Evolutionary conservation across 1,140 invertebrate genomes (phyloP), one percentile per base, ranked within the genome.

Genomic region (Camponotus pennsylvanicus): DNA sequence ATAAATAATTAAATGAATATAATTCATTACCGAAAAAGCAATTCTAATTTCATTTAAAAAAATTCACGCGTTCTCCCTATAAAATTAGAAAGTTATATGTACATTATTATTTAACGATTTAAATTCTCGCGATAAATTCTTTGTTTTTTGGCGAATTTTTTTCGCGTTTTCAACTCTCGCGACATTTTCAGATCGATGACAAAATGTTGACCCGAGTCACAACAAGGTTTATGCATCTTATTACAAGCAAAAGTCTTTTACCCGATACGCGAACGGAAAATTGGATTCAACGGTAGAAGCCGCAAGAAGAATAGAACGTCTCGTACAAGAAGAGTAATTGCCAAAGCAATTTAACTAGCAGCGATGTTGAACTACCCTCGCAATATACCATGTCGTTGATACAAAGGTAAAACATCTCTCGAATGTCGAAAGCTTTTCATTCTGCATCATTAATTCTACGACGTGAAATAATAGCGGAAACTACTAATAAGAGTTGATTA

Each of bases 261-360:
- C 27, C 69, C 21, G 69, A 73, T 73, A 73, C 55, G 52, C 49
- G 6, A n/a, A 71, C 42, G 40, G 79, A 83, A 75, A 83, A 75
- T 75, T 75, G 55, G 40, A 83, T 83, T 40, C 40, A 45, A 18
- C 40, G 27, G 52, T 37, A 75, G 55, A 40, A 37, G 69, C 32
- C 27, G 13, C 32, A 75, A 83, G 55, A 82, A 73, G 55, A n/a
- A 73, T 55, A 82, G 37, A 71, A 7, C 3, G 78, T 67, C 64
- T 63, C 49, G 66, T 18, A 40, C 57, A 75, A 83, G 79, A 83
- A 83, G 79, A 75, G 79, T 83, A 75, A 83, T 75, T 83, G 79
- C 69, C 13, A 7, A 75, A 57, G 79, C 55, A 83, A 83, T 83
- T 83, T 83, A 83, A 83, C 69, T 83, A 83, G 42, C 42, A 13